Conservation (phyloP, 2,113 vertebrate genomes). For the Brachypodius melanocephalos region DNA sequence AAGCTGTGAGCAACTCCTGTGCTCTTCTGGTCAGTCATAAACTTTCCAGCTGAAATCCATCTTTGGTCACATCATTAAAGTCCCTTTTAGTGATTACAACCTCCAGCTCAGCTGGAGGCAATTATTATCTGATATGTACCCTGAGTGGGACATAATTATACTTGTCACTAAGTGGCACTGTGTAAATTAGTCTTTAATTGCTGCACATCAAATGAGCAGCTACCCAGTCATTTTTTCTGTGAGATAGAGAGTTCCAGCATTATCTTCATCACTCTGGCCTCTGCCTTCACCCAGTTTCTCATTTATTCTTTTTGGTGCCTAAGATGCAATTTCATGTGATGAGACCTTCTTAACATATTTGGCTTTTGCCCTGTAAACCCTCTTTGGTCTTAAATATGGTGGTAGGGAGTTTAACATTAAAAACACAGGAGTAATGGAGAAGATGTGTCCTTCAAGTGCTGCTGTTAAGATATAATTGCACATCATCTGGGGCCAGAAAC, state of each 20-base stretch:
- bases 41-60: neutral
- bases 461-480: neutral
- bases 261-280: neutral
- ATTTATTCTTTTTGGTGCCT: neutral
- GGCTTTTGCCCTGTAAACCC: neutral
- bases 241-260: conserved; percentile 6
- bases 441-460: neutral
- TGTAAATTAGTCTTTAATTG: conserved; percentile 65
- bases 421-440: neutral
- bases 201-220: conserved; percentile 24
- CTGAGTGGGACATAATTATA: conserved; percentile 53
- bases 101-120: conserved; percentile 49
- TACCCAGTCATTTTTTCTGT: conserved; percentile 19
- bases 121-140: conserved; percentile 50
- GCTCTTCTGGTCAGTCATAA: neutral
- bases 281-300: neutral
- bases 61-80: neutral
- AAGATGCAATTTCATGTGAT: neutral
- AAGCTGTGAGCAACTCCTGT: neutral
- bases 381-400: neutral
- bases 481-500: neutral
- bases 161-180: conserved; percentile 55
- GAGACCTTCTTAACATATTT: neutral
- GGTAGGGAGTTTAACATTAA: neutral
- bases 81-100: neutral